Percentiles rank a stretch among this genome's conserved stretches.
Conservation (phyloP, 2,797 vertebrate species). For the Danio kyathit region DNA sequence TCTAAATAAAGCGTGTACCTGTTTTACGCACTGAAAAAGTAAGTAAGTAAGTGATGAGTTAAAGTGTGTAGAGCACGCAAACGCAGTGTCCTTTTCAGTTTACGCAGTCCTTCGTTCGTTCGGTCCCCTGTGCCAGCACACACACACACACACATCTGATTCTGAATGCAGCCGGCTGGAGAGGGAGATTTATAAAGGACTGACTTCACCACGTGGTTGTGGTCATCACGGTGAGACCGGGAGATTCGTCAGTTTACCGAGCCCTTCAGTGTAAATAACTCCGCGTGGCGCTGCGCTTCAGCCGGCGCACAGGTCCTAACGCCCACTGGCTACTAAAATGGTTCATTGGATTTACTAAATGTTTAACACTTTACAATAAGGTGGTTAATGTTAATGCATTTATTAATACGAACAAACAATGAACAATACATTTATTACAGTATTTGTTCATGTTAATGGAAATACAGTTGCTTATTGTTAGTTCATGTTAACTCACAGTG, state of each 20-base stretch:
- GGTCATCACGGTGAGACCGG: conserved; percentile 71
- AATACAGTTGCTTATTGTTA: too few relatives aligned
- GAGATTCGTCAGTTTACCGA: conserved; percentile 69
- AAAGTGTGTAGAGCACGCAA: background rate
- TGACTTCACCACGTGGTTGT: conserved; percentile 80
- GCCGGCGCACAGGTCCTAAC: conserved; percentile 73
- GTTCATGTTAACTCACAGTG: too few relatives aligned
- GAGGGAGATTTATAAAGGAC: conserved; percentile 80
- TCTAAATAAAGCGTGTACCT: background rate
- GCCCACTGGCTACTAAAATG: conserved; percentile 58
- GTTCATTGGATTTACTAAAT: too few relatives aligned
- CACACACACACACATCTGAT: conserved; percentile 66
- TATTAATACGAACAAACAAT: too few relatives aligned
- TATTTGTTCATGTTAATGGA: too few relatives aligned
- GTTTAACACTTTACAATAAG: too few relatives aligned
- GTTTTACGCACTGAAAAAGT: background rate
- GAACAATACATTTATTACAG: too few relatives aligned
- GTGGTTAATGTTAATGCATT: too few relatives aligned
- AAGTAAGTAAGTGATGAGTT: background rate
- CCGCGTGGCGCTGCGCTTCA: conserved; percentile 44
- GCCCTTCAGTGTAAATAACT: conserved; percentile 67
- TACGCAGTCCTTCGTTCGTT: conserved; percentile 69
- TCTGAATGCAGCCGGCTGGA: conserved; percentile 74
- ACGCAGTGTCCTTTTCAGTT: conserved; percentile 57
- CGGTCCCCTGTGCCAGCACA: conserved; percentile 78